Evolutionary conservation across 1,140 invertebrate species (phyloP), one percentile per base, ranked within the genome.

Genomic region (Drosophila albomicans): DNA sequence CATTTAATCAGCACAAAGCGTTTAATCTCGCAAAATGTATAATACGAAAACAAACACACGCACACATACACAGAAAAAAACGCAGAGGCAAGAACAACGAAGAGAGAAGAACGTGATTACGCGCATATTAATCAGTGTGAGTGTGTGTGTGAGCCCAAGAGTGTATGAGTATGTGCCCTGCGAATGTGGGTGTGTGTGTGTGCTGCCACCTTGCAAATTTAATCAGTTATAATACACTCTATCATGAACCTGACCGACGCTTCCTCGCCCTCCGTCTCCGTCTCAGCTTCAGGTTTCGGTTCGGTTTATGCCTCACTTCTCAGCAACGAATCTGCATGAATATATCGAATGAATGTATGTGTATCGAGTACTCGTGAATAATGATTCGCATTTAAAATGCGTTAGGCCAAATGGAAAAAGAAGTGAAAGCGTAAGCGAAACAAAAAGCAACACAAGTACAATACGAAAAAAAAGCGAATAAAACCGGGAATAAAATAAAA

Each of bases 1-100:
- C 84, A 87, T 87, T 87, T 82, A 82, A 88, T 80, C 77, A 82
- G 62, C 70, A 75, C 73, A 80, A 88, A 84, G 73, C 84, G 67
- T 84, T 88, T 84, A 88, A 87, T 87, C 78, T 71, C 45, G 63
- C 56, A 66, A 88, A 88, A 82, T 69, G 75, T 75, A 54, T 68
- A 67, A 49, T 51, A 66, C 46, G 66, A 62, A 78, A 68, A 54
- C 43, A 69, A 67, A 63, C 35, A 13, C 38, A 58, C 16, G 13
- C 13, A 63, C 16, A 49, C 49, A 51, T 43, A 25, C 7, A 69
- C 48, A 63, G 28, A 32, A 28, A 25, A 30, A 51, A 48, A 20
- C 30, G 25, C 5, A 68, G 8, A 54, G 30, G 30, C 32, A 59
- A 32, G 25, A 7, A 45, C 49, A 41, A 20, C n/a, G 38, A n/a